Conservation (phyloP, 2,797 vertebrate species). For the Caiman crocodilus region DNA sequence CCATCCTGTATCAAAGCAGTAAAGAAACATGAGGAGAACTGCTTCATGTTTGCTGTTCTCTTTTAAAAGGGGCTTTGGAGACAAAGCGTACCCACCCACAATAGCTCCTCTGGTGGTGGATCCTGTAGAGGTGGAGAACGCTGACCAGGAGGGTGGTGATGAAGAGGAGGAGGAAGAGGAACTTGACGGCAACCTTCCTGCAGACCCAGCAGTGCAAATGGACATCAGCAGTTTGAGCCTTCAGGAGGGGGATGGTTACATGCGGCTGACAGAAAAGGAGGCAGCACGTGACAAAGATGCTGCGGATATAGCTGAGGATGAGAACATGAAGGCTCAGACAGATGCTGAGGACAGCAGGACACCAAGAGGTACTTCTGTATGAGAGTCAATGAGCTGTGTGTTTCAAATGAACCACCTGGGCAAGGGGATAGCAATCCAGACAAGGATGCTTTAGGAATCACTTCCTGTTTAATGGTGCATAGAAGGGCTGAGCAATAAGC, state of each 20-base stretch:
- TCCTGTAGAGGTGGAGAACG: conserved; percentile 52
- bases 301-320: conserved; percentile 40
- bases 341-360: conserved; percentile 80
- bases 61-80: conserved; percentile 89
- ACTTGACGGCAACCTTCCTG: conserved; percentile 1
- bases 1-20: neutral
- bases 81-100: conserved; percentile 90
- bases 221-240: conserved; percentile 60
- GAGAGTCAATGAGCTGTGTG: accelerated
- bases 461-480: neutral
- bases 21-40: conserved; percentile 4
- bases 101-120: conserved; percentile 78
- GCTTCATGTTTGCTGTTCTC: conserved; percentile 40
- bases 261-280: neutral
- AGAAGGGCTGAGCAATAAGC: neutral
- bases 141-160: conserved; percentile 34
- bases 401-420: neutral
- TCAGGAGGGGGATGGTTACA: conserved; percentile 26
- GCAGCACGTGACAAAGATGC: neutral
- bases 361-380: conserved; percentile 86
- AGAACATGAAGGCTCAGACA: conserved; percentile 60
- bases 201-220: conserved; percentile 12
- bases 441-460: neutral
- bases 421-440: neutral
- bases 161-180: conserved; percentile 50